A percentile compares a stretch with the other conserved stretches of the same genome.
These are phyloP conservation scores for Intellagama lesueurii DNA, from an alignment of 2,797 vertebrate genomes.

Conservation along the genomic window DNA sequence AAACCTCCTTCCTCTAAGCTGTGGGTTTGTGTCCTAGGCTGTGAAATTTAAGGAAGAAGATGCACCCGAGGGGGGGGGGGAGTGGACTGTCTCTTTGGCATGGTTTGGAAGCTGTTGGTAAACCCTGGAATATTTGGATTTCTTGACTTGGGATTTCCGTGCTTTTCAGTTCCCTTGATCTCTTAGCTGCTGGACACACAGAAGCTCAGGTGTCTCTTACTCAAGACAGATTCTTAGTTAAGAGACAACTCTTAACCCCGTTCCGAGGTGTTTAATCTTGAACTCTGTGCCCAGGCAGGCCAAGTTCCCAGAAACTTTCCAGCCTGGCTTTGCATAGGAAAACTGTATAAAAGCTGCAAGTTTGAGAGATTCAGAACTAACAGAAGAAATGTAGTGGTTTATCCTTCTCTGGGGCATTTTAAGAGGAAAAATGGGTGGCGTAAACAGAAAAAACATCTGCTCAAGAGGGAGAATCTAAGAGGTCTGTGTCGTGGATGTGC, in stretches of 20 bases:
- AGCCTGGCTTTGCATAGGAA: background rate
- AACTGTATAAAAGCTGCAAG: background rate
- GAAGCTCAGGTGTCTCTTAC: background rate
- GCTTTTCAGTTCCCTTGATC: background rate
- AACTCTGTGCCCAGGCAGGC: background rate
- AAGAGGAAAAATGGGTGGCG: background rate
- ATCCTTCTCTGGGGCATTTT: background rate
- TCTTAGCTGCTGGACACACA: background rate
- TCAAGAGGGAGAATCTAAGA: too few relatives aligned
- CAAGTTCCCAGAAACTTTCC: background rate
- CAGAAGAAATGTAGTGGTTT: background rate
- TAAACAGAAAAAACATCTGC: background rate
- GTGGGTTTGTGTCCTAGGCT: too few relatives aligned
- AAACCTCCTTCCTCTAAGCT: too few relatives aligned
- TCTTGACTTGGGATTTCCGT: background rate
- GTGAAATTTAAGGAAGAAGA: too few relatives aligned
- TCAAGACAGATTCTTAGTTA: background rate
- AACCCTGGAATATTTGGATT: too few relatives aligned
- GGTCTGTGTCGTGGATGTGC: too few relatives aligned
- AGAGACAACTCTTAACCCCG: background rate
- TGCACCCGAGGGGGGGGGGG: too few relatives aligned
- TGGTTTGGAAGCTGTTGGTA: too few relatives aligned
- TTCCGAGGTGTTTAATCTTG: background rate
- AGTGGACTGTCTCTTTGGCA: too few relatives aligned
- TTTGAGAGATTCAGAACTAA: background rate